Evolutionary conservation across 1,140 invertebrate species (phyloP), one percentile per base, ranked within the genome.

Genomic region (Drosophila lacteicornis): DNA sequence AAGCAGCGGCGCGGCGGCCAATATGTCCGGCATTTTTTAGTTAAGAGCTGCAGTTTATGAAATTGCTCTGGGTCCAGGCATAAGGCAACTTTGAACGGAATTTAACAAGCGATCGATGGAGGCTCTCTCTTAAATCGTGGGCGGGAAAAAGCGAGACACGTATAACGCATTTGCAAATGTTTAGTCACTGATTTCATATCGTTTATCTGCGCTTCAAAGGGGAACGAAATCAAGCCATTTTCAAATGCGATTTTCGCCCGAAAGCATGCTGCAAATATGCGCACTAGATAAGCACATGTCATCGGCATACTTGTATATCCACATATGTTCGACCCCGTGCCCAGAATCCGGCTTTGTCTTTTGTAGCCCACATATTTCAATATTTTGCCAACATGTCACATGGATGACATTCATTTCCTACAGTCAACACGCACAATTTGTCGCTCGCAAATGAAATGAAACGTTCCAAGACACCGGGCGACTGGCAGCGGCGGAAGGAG

Each of bases 361-460:
- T 19, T 33, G 42, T 49, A n/a, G 53, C 36, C 65, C 69, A 73
- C 69, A 73, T 80, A 78, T 88, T 88, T 87, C 84, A 80, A 88
- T 87, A 87, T 87, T 87, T 88, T 84, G 74, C 67, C 80, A 84
- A 84, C 80, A 88, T 88, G 85, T 88, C 85, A 79, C 85, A 84
- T 11, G 80, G 85, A 80, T 82, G 85, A 84, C 81, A 88, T 84
- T 88, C 84, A 88, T 88, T 88, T 88, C 84, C 80, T 84, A 68
- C 75, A 83, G 84, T 88, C 84, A 88, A 84, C 84, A 88, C 84
- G 84, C 84, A 88, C 84, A 87, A 87, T 88, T 87, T 87, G 84
- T 84, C 84, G 84, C 80, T 88, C 76, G 77, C 73, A 79, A 80
- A 88, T 88, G 77, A 87, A 87, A 87, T 76, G 83, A 77, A 86